These are phyloP conservation scores for Orthonychiurus folsomi DNA, from an alignment of 2,888 invertebrate species.

Conservation along the genomic window DNA sequence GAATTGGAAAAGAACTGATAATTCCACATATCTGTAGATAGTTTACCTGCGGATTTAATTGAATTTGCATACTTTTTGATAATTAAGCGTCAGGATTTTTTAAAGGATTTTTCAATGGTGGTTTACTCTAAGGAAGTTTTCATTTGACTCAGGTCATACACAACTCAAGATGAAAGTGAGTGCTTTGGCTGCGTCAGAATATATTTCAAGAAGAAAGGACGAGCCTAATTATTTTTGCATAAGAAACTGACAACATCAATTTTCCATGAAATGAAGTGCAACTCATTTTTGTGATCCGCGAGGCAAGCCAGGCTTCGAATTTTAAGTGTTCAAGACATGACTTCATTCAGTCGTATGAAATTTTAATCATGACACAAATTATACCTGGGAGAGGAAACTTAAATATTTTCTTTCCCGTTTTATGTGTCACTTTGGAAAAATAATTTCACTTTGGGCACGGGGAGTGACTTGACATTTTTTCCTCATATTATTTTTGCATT, in stretches of 20 bases:
- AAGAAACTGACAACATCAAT: constrained; percentile 1
- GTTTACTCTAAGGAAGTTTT: no score
- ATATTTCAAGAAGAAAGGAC: no score
- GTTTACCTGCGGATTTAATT: no score
- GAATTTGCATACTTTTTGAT: no score
- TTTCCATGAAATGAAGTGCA: neutral
- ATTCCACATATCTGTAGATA: no score
- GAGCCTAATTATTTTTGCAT: neutral
- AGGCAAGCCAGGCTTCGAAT: neutral
- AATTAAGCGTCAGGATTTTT: no score
- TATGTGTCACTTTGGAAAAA: neutral
- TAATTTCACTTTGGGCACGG: neutral
- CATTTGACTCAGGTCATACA: no score
- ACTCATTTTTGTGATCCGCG: neutral
- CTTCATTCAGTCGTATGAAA: neutral
- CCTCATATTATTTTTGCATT: neutral
- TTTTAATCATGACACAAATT: neutral
- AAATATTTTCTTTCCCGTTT: neutral
- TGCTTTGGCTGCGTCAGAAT: no score
- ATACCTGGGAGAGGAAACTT: neutral
- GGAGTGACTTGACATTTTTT: neutral
- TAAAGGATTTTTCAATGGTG: no score
- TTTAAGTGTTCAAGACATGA: neutral
- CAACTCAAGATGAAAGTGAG: no score
- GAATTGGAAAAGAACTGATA: no score